These are phyloP conservation scores for Potamilus streckersoni DNA, from an alignment of 1,140 invertebrate species.

Conservation along the genomic window DNA sequence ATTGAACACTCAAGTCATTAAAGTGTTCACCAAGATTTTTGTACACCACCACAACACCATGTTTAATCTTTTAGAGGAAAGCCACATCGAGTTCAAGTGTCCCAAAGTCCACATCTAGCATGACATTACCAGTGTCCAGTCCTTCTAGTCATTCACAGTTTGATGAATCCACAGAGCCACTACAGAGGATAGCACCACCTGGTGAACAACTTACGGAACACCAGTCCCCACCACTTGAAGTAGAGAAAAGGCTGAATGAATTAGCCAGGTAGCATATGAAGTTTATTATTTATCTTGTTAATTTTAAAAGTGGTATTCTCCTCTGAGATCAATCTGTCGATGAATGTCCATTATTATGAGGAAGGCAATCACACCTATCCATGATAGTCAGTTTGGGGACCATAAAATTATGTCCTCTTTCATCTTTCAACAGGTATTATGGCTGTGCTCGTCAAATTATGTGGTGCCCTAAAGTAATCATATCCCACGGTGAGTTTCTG, in stretches of 20 bases:
- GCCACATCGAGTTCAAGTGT: conserved; percentile 63
- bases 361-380: no score
- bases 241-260: conserved; percentile 15
- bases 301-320: no score
- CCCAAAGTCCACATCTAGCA: conserved; percentile 66
- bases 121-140: conserved; percentile 67
- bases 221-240: conserved; percentile 2
- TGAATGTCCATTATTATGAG: no score
- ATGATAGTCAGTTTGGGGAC: no score
- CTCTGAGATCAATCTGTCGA: no score
- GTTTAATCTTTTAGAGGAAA: conserved; percentile 53
- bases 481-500: no score
- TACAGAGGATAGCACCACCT: background rate
- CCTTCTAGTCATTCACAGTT: conserved; percentile 62
- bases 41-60: background rate
- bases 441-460: no score
- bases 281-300: no score
- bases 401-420: no score
- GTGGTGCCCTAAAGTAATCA: no score
- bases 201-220: background rate
- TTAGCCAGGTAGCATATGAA: conserved; percentile 10
- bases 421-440: no score
- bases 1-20: background rate
- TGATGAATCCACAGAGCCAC: conserved; percentile 44
- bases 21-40: background rate